Evolutionary conservation across 2,888 invertebrate species (phyloP).

Genomic region (Bellardia bayeri): DNA sequence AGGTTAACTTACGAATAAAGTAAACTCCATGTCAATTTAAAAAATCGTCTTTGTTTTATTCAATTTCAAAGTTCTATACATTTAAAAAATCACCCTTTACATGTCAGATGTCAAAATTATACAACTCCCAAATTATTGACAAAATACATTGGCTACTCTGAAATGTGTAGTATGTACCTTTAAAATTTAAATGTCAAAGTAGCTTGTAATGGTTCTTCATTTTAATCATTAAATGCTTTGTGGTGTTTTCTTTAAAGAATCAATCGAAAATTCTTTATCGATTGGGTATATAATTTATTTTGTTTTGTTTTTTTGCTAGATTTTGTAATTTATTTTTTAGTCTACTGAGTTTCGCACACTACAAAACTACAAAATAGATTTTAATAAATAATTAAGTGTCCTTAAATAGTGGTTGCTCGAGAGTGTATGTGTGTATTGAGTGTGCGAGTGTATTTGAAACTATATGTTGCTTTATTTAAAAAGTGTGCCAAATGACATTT

Average conservation of each 20-base stretch:
- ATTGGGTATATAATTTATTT: neutral
- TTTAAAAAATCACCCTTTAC: no score
- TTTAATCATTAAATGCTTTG: slow-evolving; percentile 28
- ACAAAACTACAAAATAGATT: slow-evolving; percentile 67
- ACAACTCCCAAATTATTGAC: neutral
- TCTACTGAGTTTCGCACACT: neutral
- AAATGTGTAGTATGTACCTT: slow-evolving; percentile 17
- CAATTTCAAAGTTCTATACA: no score
- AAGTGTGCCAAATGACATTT: slow-evolving; percentile 73
- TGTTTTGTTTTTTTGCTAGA: neutral
- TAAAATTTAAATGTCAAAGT: slow-evolving; percentile 17
- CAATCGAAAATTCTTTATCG: slow-evolving; percentile 11
- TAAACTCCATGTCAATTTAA: no score
- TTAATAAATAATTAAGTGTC: slow-evolving; percentile 53
- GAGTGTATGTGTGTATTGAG: neutral
- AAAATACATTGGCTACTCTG: slow-evolving; percentile 5
- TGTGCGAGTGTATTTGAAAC: neutral
- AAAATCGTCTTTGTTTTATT: no score
- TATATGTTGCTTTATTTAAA: slow-evolving; percentile 46
- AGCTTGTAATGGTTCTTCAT: slow-evolving; percentile 14
- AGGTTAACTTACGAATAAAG: no score
- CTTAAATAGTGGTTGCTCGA: slow-evolving; percentile 28
- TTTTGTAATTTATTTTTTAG: slow-evolving; percentile 23
- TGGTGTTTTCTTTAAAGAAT: slow-evolving; percentile 23
- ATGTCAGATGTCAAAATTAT: no score